Conservation (phyloP, 1,140 invertebrate species). For the Mercenaria mercenaria region DNA sequence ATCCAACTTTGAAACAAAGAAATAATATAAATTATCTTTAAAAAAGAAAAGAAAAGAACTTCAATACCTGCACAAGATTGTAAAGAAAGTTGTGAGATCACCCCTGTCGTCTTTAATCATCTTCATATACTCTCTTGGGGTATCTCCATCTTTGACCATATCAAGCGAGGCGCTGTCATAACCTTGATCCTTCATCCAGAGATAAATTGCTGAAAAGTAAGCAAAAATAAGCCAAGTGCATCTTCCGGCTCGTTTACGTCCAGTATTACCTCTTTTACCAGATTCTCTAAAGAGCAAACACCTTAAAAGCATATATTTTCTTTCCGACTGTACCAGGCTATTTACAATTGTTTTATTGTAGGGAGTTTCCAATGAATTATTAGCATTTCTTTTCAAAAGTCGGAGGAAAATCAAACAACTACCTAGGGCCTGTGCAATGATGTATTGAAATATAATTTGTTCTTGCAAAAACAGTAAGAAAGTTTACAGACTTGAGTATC, state of each 20-base stretch:
- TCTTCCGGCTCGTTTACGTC: background rate
- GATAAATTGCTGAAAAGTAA: conserved; percentile 54
- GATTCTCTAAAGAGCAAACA: background rate
- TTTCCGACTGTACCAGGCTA: too few relatives aligned
- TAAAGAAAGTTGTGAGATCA: conserved; percentile 61
- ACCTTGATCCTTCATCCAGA: conserved; percentile 46
- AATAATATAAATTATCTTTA: too few relatives aligned
- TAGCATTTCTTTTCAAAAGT: too few relatives aligned
- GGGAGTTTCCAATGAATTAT: too few relatives aligned
- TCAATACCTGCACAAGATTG: conserved; percentile 66
- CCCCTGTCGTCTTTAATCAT: conserved; percentile 49
- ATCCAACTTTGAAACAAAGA: too few relatives aligned
- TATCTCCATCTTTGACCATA: conserved; percentile 41
- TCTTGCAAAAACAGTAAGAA: too few relatives aligned
- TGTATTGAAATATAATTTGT: too few relatives aligned
- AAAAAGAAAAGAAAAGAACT: too few relatives aligned
- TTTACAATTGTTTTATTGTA: too few relatives aligned
- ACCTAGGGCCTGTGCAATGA: too few relatives aligned
- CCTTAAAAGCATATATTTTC: background rate
- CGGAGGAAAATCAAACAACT: too few relatives aligned
- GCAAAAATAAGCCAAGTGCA: background rate
- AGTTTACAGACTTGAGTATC: too few relatives aligned
- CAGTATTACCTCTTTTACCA: background rate
- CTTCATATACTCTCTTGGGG: conserved; percentile 52
- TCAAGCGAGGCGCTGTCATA: conserved; percentile 20